These are phyloP conservation scores for Pristis pectinata DNA, from an alignment of 2,797 vertebrate genomes.

Conservation along the genomic window DNA sequence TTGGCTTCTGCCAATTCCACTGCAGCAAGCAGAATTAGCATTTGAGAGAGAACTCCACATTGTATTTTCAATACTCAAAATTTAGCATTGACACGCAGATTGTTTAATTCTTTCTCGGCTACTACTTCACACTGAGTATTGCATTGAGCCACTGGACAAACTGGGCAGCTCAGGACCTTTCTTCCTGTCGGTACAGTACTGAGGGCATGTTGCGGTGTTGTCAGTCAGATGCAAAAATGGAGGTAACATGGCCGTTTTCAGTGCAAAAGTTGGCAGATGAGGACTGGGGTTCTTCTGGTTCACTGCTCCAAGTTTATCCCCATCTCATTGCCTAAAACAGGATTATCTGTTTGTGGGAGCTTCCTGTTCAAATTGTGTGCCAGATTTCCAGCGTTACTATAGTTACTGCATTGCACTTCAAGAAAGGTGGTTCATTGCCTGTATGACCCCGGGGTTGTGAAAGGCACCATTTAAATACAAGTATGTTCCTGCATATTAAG, in stretches of 20 bases:
- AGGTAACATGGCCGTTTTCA: neutral
- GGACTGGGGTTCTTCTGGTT: neutral
- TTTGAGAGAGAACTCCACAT: neutral
- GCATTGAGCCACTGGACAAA: neutral
- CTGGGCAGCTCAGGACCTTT: neutral
- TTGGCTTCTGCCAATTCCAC: neutral
- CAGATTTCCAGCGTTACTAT: neutral
- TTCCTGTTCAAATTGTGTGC: neutral
- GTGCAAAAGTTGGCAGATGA: neutral
- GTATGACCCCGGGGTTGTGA: neutral
- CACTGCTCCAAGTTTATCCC: neutral
- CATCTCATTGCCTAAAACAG: neutral
- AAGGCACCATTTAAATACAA: neutral
- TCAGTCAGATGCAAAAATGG: neutral
- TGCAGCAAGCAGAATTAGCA: neutral
- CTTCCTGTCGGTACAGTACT: too few relatives aligned
- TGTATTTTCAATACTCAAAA: neutral
- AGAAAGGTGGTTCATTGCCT: neutral
- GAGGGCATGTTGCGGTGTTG: neutral
- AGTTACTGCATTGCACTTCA: neutral
- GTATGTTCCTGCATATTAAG: neutral
- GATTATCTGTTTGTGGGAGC: neutral
- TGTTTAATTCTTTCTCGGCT: too few relatives aligned
- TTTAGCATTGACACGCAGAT: neutral
- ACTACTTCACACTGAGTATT: neutral